These are phyloP conservation scores for Vulpes ferrilata DNA, from an alignment of 2,113 vertebrate species.

Conservation along the genomic window DNA sequence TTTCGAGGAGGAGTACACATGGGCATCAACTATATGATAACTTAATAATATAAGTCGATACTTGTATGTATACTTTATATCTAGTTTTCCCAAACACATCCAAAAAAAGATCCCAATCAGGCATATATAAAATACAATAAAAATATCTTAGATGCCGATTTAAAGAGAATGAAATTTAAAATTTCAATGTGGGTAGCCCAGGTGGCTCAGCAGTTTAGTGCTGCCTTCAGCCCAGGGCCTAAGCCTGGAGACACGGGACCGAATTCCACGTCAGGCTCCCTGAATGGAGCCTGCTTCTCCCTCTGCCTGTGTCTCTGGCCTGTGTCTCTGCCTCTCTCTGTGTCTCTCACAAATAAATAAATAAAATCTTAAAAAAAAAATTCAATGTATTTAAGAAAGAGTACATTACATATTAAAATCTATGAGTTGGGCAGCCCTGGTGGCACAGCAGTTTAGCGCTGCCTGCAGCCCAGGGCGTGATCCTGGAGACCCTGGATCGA, in stretches of 20 bases:
- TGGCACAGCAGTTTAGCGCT: no score
- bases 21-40: neutral
- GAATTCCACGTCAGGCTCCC: no score
- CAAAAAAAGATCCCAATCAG: neutral
- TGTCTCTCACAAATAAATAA: no score
- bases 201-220: neutral
- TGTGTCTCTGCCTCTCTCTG: no score
- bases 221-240: neutral
- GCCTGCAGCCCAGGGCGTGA: no score
- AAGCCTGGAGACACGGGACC: neutral
- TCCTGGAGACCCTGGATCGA: no score
- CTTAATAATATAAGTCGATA: neutral
- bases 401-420: neutral
- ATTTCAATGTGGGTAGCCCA: neutral
- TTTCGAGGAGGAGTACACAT: neutral
- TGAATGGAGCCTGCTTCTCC: neutral
- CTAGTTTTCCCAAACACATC: neutral
- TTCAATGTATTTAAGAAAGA: neutral
- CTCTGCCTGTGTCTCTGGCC: neutral
- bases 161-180: slow-evolving; percentile 19
- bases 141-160: neutral
- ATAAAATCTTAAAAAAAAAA: neutral
- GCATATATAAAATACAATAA: neutral
- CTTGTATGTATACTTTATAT: neutral
- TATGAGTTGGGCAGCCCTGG: neutral